Evolutionary conservation across 2,797 vertebrate species (phyloP), one percentile per base, ranked within the genome.

Genomic region (Myripristis jacobus): DNA sequence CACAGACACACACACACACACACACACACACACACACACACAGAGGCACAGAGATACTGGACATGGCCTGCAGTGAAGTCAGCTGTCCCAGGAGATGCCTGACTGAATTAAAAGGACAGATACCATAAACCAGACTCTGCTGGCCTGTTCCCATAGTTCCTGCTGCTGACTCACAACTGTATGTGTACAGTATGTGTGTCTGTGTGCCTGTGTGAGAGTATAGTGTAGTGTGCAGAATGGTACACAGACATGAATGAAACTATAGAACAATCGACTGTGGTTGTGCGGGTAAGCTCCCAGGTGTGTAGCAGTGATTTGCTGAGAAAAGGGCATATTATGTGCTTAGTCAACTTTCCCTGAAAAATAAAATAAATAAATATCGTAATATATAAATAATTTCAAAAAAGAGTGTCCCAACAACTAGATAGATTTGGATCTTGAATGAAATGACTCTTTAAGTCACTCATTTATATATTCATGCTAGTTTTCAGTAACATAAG

Each of bases 51-150:
- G 44, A 56, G 52, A 74, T 76, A 56, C 60, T 63, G 66, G 63
- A 59, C 77, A 86, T 81, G 56, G 67, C 57, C 25, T 11, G 60
- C 66, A 61, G 59, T 66, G 71, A 77, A 82, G 83, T 83, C 76
- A 80, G 69, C 70, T 66, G 77, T 83, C 86, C 70, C 73, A 57
- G 70, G 81, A 86, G 87, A 88, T 84, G 69, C 70, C 68, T 83
- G 80, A 86, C 73, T 85, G 77, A 89, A 87, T 88, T 81, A 88
- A 80, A 48, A 56, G 78, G 66, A 77, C 63, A 73, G 76, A 82
- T 84, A 80, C 74, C 80, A 85, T 84, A 84, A 81, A 84, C 21
- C 77, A 83, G 82, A 82, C 64, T 75, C 61, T 64, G 21, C 15
- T 75, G 77, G 73, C 64, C 70, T 85, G 58, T 11, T 81, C 66